These are phyloP conservation scores for Mythimna loreyi DNA, from an alignment of 2,888 invertebrate genomes.

Conservation along the genomic window DNA sequence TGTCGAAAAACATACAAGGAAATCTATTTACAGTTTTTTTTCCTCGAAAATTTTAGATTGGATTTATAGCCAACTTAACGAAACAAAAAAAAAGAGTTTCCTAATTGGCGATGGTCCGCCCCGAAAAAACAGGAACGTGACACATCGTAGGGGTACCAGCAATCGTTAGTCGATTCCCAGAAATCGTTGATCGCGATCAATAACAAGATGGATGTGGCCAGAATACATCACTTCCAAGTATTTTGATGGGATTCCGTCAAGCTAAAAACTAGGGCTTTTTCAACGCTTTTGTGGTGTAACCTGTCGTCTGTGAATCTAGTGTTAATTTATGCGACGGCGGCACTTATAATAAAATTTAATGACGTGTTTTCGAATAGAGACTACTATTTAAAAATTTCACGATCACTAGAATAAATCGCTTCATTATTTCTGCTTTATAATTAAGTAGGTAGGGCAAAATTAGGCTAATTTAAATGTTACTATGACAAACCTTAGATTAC, in stretches of 20 bases:
- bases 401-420: constrained; percentile 54
- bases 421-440: constrained; percentile 58
- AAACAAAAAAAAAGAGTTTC: constrained; percentile 25
- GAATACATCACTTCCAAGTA: constrained; percentile 74
- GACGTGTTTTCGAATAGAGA: constrained; percentile 65
- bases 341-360: constrained; percentile 70
- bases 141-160: constrained; percentile 58
- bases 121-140: constrained; percentile 55
- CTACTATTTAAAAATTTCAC: constrained; percentile 62
- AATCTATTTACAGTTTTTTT: background rate
- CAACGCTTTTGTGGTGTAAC: constrained; percentile 59
- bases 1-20: constrained; percentile 6
- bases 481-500: no score
- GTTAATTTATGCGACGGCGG: constrained; percentile 77
- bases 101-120: constrained; percentile 54
- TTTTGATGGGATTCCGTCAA: constrained; percentile 76
- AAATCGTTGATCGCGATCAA: constrained; percentile 67
- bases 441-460: constrained; percentile 55
- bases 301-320: constrained; percentile 80
- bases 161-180: constrained; percentile 71
- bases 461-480: constrained; percentile 13
- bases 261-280: constrained; percentile 58
- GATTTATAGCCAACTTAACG: constrained; percentile 11
- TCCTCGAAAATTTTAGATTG: background rate
- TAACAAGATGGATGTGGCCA: constrained; percentile 60